Base-by-base conservation (phyloP, 2,888 invertebrate genomes). In the Macrosoma leucophasiata region DNA sequence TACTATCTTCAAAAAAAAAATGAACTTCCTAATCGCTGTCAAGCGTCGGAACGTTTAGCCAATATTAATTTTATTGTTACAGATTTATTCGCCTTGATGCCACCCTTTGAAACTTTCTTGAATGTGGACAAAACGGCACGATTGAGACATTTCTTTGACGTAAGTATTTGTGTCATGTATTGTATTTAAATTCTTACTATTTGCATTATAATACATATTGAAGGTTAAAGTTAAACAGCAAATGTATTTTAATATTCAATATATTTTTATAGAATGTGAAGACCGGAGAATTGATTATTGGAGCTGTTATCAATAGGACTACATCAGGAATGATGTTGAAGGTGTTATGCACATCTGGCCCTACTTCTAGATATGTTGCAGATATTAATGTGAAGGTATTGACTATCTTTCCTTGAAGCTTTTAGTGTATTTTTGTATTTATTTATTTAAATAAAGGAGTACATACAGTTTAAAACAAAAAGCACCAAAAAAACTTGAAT, bases 301-400 rank as follows among this genome's bases (percentile, higher is more conserved):
- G 92, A 36, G 89, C 90, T 39, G 90, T 94, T 43, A 89, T 90
- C 64, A 91, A 92, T 74, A 89, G 91, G 72, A 89, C 89, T 48
- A 87, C 89, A 40, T 88, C 89, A 18, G 91, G 91, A 39, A 88
- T 90, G 84, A 89, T 90, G 85, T 84, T 96, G 49, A 93, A 93
- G 74, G 90, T 97, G 13, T 82, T 96, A 29, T 96, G 95, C 76
- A 91, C 93, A 36, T 91, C 93, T 38, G 92, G 92, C 44, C 91
- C 90, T 31, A 88, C 88, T 47, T 90, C 91, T 25, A 88, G 93
- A 68, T 92, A 93, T 75, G 90, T 96, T 29, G 91, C 93, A 31
- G 95, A 96, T 72, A 89, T 96, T 48, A 92, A 92, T 70, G 90
- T 96, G 37, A 94, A 93, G 89, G 96, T 95, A 84, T 31, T n/a